phyloP scores from a whole-genome alignment of 2,797 vertebrate genomes.

The Peromyscus melanophrys region DNA sequence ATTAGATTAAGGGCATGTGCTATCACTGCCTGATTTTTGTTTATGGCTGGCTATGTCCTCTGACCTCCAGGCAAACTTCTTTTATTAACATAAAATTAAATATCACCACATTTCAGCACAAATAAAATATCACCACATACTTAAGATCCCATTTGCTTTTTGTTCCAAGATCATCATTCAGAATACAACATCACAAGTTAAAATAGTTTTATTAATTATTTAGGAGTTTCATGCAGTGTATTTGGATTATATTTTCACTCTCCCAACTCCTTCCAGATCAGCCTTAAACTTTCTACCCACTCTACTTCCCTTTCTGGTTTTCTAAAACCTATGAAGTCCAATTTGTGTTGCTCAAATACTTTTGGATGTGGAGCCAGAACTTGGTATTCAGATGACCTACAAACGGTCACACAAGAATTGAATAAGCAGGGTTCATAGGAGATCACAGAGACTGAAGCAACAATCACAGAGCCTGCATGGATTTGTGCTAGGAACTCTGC shows the following conservation, averaged over 20 bases:
- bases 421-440: not conserved
- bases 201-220: not conserved
- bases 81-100: too few relatives aligned
- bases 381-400: not conserved
- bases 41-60: too few relatives aligned
- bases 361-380: too few relatives aligned
- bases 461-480: not conserved
- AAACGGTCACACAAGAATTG: not conserved
- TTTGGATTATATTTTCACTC: not conserved
- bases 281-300: not conserved
- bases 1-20: too few relatives aligned
- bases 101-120: too few relatives aligned
- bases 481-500: too few relatives aligned
- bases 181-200: not conserved
- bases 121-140: too few relatives aligned
- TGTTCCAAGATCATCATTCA: not conserved
- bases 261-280: not conserved
- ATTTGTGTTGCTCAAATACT: not conserved
- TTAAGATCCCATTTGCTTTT: not conserved
- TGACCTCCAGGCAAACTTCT: too few relatives aligned
- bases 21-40: too few relatives aligned
- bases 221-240: not conserved
- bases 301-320: not conserved
- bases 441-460: not conserved
- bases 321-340: not conserved